Conservation (phyloP, 2,797 vertebrate species). For the Anabas testudineus region DNA sequence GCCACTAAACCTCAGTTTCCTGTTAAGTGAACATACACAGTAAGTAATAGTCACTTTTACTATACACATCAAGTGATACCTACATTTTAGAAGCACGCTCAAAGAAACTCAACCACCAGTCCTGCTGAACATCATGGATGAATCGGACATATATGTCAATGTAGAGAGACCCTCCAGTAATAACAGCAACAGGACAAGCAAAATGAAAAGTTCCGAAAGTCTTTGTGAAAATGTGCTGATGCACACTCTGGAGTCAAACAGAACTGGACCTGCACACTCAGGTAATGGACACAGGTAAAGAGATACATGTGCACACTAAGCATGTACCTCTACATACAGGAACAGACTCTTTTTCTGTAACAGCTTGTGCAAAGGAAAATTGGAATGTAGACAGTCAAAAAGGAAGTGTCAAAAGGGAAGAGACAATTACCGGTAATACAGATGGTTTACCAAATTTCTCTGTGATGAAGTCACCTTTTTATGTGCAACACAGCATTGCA, state of each 20-base stretch:
- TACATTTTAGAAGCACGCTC: too few relatives aligned
- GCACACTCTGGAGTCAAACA: background rate
- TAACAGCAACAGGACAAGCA: background rate
- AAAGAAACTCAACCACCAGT: background rate
- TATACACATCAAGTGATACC: too few relatives aligned
- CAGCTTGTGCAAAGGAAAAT: too few relatives aligned
- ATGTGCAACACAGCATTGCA: too few relatives aligned
- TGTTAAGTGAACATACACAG: background rate
- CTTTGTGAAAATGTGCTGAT: slow-evolving; percentile 8
- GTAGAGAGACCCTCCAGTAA: background rate
- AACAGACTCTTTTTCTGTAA: too few relatives aligned
- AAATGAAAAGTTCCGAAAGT: slow-evolving; percentile 5
- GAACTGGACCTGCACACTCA: too few relatives aligned
- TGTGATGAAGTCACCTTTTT: too few relatives aligned
- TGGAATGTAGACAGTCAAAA: too few relatives aligned
- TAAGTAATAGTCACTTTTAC: too few relatives aligned
- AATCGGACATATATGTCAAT: slow-evolving; percentile 8
- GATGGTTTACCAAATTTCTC: too few relatives aligned
- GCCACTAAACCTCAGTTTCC: slow-evolving; percentile 6
- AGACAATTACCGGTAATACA: too few relatives aligned
- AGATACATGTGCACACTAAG: background rate
- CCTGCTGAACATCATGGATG: slow-evolving; percentile 9
- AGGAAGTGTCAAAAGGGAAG: too few relatives aligned
- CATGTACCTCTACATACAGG: background rate
- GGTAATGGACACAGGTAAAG: slow-evolving; percentile 4